Evolutionary conservation across 2,888 invertebrate genomes (phyloP), one percentile per base, ranked within the genome.

Genomic region (Meta bourneti): DNA sequence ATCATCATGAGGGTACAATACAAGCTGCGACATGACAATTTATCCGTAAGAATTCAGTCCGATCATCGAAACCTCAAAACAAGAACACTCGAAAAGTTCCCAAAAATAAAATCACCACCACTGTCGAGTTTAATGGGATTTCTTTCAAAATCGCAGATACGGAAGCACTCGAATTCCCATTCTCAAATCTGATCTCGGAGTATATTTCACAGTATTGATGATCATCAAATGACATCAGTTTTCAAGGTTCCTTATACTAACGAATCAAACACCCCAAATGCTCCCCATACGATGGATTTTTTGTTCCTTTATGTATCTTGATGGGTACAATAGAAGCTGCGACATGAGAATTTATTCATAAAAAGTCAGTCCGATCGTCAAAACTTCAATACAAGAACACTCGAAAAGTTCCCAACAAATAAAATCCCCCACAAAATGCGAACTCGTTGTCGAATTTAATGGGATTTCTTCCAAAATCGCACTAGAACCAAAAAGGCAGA

Each of bases 111-210:
- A 16, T 34, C 48, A 4, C 75, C 16, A 49, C n/a, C 48, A 9
- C 75, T 49, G 13, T 48, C 51, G 48, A 48, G 16, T 34, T 6
- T 61, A 75, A 75, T 75, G 48, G 48, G 13, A 48, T 49, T 34
- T 61, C 11, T 16, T 16, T 34, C 49, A 49, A 16, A 61, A 34
- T 20, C n/a, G 1, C 72, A 8, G 7, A 72, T 13, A 72, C n/a
- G 72, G 20, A 54, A 80, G 34, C 80, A 54, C n/a, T 80, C 80
- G 34, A 61, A 19, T 20, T 61, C 34, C 69, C 61, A 80, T 34
- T 4, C 34, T 16, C 77, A 16, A 49, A 75, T 49, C 19, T 69
- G 8, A 77, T 34, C n/a, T n/a, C n/a, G n/a, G n/a, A n/a, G n/a
- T n/a, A n/a, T n/a, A n/a, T n/a, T 34, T 34, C 34, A 34, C 34